Evolutionary conservation across 1,140 invertebrate species (phyloP).

Genomic region (Oscheius sp.): DNA sequence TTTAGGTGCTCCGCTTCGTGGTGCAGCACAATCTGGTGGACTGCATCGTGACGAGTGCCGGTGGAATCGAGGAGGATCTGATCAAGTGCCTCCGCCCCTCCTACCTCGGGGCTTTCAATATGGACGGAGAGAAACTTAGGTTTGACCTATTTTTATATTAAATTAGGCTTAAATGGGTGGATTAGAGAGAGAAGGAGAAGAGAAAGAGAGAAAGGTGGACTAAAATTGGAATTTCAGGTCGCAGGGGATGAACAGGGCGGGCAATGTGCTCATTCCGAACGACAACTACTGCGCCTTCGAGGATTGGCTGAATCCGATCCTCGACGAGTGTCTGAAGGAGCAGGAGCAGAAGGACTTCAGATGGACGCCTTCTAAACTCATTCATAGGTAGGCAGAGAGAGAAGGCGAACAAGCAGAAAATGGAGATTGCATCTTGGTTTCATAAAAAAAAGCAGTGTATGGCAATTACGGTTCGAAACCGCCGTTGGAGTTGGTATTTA

Average conservation of each 20-base stretch:
- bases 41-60: constrained; percentile 93
- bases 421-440: too few species aligned
- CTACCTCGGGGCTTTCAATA: constrained; percentile 83
- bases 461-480: too few species aligned
- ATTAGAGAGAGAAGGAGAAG: not conserved
- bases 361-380: constrained; percentile 76
- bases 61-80: constrained; percentile 96
- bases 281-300: constrained; percentile 98
- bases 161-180: constrained; percentile 9
- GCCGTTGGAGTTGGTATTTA: too few species aligned
- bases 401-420: too few species aligned
- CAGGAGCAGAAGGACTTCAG: constrained; percentile 70
- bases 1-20: constrained; percentile 68
- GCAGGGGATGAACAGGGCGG: constrained; percentile 91
- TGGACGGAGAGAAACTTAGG: constrained; percentile 67
- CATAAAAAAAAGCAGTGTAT: too few species aligned
- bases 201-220: not conserved
- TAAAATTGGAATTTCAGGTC: constrained; percentile 65
- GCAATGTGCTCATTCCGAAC: constrained; percentile 95
- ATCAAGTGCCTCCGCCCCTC: constrained; percentile 96
- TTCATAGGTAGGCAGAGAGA: constrained; percentile 18
- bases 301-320: constrained; percentile 91
- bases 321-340: constrained; percentile 85
- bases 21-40: constrained; percentile 89
- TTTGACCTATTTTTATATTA: constrained; percentile 6